phyloP scores from a whole-genome alignment of 2,797 vertebrate species.

The Sebastes cheni region DNA sequence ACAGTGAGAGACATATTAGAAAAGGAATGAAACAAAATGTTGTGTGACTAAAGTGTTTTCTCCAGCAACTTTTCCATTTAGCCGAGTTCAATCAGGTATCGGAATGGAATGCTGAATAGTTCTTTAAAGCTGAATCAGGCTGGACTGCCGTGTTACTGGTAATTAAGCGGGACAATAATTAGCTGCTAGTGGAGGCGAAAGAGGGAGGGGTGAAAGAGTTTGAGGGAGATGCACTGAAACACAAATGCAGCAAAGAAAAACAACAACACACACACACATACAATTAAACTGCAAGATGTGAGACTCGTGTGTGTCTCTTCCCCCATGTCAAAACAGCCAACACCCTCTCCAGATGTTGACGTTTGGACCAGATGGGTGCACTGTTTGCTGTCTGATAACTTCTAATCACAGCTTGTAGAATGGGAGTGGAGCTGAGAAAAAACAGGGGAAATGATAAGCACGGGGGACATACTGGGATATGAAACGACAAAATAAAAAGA shows the following conservation, averaged over 20 bases:
- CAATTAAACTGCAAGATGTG: slow-evolving; percentile 40
- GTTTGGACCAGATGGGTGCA: slow-evolving; percentile 62
- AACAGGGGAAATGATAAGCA: neutral
- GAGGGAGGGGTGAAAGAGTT: slow-evolving; percentile 15
- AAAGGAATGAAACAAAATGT: slow-evolving; percentile 74
- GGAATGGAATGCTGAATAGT: slow-evolving; percentile 69
- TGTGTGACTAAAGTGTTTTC: slow-evolving; percentile 75
- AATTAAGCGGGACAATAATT: slow-evolving; percentile 82
- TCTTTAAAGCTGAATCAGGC: slow-evolving; percentile 75
- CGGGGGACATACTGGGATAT: neutral
- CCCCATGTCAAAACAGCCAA: slow-evolving; percentile 47
- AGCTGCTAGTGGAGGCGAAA: slow-evolving; percentile 58
- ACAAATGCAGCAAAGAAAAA: slow-evolving; percentile 50
- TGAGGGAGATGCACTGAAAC: slow-evolving; percentile 43
- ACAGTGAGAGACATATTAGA: slow-evolving; percentile 73
- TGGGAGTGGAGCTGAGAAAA: slow-evolving; percentile 28
- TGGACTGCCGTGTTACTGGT: slow-evolving; percentile 69
- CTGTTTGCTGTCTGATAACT: slow-evolving; percentile 53
- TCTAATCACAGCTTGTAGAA: slow-evolving; percentile 56
- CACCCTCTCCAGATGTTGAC: slow-evolving; percentile 66
- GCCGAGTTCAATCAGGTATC: slow-evolving; percentile 76
- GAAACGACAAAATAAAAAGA: slow-evolving; percentile 23
- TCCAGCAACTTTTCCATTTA: slow-evolving; percentile 75
- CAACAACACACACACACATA: slow-evolving; percentile 27
- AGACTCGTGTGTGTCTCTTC: slow-evolving; percentile 33